These are phyloP conservation scores for Tenthredo scrophulariae DNA, from an alignment of 2,888 invertebrate genomes.

Conservation along the genomic window DNA sequence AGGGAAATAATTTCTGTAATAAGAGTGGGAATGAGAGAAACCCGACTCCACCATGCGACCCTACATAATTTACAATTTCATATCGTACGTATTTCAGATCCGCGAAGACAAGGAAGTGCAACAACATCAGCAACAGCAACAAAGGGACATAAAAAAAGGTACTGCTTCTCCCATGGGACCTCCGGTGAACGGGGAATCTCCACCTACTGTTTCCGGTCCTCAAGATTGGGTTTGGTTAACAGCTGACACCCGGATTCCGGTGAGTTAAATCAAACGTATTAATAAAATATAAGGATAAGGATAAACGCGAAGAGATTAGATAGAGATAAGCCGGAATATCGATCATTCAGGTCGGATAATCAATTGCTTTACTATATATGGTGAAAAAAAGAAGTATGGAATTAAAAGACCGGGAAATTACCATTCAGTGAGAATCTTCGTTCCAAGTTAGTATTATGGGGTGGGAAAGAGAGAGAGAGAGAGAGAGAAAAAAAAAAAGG, in stretches of 20 bases:
- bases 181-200: constrained; percentile 78
- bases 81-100: constrained; percentile 64
- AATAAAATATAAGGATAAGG: background rate
- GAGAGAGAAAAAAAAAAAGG: no score
- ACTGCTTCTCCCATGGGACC: constrained; percentile 78
- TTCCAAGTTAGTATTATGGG: background rate
- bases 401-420: background rate
- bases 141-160: constrained; percentile 80
- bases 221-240: constrained; percentile 94
- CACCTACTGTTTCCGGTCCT: constrained; percentile 84
- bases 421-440: background rate
- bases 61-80: background rate
- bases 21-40: background rate
- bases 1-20: background rate
- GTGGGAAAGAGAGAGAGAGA: background rate
- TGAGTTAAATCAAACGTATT: constrained; percentile 77
- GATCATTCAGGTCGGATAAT: background rate
- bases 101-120: constrained; percentile 72
- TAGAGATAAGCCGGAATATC: background rate
- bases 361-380: background rate
- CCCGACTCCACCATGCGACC: no score
- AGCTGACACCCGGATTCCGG: constrained; percentile 92
- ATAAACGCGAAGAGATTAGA: background rate
- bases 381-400: background rate
- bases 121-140: constrained; percentile 78